Conservation (phyloP, 2,888 invertebrate species). For the Morinoia aosen region DNA sequence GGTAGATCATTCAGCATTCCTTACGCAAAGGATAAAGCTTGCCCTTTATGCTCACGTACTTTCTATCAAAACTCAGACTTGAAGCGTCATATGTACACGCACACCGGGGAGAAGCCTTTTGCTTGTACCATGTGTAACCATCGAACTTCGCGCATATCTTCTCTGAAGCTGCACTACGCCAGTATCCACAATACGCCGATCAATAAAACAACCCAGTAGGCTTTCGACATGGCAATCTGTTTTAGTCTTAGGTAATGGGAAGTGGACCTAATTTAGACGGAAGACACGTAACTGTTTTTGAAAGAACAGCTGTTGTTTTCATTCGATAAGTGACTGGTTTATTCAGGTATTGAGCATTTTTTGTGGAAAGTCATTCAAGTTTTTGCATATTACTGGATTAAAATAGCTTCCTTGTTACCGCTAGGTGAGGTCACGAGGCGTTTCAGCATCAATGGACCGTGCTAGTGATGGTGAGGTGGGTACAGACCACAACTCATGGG, state of each 20-base stretch:
- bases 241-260: background rate
- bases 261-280: background rate
- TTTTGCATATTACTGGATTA: slow-evolving; percentile 1
- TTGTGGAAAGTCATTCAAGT: background rate
- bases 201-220: background rate
- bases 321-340: background rate
- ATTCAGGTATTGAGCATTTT: background rate
- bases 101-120: slow-evolving; percentile 66
- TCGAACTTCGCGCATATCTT: slow-evolving; percentile 61
- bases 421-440: slow-evolving; percentile 48
- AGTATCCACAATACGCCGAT: slow-evolving; percentile 20
- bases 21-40: slow-evolving; percentile 37
- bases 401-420: slow-evolving; percentile 46
- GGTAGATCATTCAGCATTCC: background rate
- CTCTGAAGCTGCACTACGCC: slow-evolving; percentile 37
- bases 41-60: slow-evolving; percentile 59
- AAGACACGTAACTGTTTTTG: background rate
- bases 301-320: background rate
- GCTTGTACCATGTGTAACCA: slow-evolving; percentile 63
- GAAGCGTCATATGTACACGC: slow-evolving; percentile 60
- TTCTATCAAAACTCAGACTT: slow-evolving; percentile 62
- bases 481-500: slow-evolving; percentile 7
- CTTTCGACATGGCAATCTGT: background rate
- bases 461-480: slow-evolving; percentile 43
- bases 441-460: slow-evolving; percentile 33